These are phyloP conservation scores for Adoxophyes honmai DNA, from an alignment of 1,140 invertebrate genomes.

Conservation along the genomic window DNA sequence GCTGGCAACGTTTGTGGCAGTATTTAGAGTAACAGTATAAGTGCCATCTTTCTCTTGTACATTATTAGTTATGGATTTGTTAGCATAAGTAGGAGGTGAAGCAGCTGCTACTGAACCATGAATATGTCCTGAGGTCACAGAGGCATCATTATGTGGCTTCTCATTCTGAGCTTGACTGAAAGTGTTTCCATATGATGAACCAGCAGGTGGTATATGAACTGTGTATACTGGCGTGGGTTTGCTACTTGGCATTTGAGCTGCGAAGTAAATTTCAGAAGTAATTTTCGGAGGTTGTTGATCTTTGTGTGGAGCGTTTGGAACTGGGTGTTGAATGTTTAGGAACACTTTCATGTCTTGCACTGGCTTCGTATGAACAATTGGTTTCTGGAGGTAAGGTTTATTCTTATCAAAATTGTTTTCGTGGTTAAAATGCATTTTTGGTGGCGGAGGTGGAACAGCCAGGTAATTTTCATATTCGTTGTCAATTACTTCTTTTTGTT, in stretches of 20 bases:
- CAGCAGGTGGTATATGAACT: conserved; percentile 46
- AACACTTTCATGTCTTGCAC: conserved; percentile 65
- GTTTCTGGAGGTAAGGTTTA: conserved; percentile 50
- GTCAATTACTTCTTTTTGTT: conserved; percentile 56
- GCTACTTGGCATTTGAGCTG: conserved; percentile 59
- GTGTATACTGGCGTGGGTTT: conserved; percentile 54
- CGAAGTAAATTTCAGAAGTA: conserved; percentile 74
- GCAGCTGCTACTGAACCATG: conserved; percentile 24
- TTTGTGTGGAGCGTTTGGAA: conserved; percentile 40
- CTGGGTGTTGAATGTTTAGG: conserved; percentile 61
- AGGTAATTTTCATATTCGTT: conserved; percentile 73
- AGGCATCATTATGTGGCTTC: conserved; percentile 8
- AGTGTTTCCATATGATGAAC: conserved; percentile 19
- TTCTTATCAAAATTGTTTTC: conserved; percentile 47
- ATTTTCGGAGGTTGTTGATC: conserved; percentile 62
- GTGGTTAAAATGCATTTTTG: conserved; percentile 47
- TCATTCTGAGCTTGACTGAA: conserved; percentile 28
- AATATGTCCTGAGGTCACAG: conserved; percentile 17
- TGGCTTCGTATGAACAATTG: conserved; percentile 56
- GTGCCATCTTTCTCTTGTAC: conserved; percentile 39
- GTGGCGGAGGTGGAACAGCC: conserved; percentile 69
- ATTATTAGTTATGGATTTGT: conserved; percentile 36
- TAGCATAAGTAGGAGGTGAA: conserved; percentile 34
- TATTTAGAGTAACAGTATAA: conserved; percentile 56
- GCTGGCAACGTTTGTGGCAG: conserved; percentile 50